A percentile compares a stretch with the other conserved stretches of the same genome.
Conservation (phyloP, 1,140 invertebrate genomes). For the Notospermus geniculatus region DNA sequence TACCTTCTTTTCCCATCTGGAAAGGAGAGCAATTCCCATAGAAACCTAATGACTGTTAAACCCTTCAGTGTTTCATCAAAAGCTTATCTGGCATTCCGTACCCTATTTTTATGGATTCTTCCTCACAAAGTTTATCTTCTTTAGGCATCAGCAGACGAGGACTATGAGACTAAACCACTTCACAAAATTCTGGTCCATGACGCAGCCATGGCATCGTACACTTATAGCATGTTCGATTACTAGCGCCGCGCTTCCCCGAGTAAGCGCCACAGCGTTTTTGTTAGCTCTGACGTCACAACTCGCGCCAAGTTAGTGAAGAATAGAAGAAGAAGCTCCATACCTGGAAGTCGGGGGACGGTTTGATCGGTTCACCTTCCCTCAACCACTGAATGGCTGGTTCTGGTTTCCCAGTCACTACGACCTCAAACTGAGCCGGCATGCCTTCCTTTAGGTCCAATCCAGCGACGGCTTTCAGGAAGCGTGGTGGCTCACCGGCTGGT, state of each 20-base stretch:
- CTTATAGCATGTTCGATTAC: no score
- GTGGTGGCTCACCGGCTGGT: slow-evolving; percentile 77
- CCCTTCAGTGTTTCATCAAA: slow-evolving; percentile 14
- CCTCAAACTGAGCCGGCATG: slow-evolving; percentile 87
- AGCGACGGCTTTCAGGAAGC: slow-evolving; percentile 75
- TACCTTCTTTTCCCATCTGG: slow-evolving; percentile 46
- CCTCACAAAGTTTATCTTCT: no score
- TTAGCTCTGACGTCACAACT: no score
- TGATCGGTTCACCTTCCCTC: slow-evolving; percentile 72
- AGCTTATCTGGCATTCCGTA: no score
- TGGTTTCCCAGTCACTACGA: slow-evolving; percentile 89
- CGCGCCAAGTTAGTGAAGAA: no score
- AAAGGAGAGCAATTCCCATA: slow-evolving; percentile 13
- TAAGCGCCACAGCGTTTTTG: no score
- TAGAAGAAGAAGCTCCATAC: slow-evolving; percentile 27
- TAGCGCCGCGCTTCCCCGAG: no score
- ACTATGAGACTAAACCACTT: no score
- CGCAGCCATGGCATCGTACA: neutral
- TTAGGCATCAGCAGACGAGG: no score
- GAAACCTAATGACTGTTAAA: no score
- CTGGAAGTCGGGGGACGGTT: slow-evolving; percentile 46
- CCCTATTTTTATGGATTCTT: no score
- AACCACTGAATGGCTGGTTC: slow-evolving; percentile 97
- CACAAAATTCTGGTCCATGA: neutral
- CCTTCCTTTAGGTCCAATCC: slow-evolving; percentile 49